phyloP scores from a whole-genome alignment of 2,888 invertebrate genomes.

The Eilema caniola region DNA sequence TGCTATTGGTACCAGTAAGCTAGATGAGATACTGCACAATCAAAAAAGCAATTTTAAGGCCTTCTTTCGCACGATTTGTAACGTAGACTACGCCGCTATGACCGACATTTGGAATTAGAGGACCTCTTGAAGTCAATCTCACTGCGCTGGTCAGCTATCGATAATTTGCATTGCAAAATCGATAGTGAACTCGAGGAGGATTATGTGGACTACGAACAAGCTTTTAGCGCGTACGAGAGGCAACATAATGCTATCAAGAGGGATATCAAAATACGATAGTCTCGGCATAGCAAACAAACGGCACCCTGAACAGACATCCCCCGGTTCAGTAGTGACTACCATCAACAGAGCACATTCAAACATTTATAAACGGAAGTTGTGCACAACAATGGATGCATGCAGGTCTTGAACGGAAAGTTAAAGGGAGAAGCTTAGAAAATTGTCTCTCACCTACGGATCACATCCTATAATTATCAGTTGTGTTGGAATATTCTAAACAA shows the following conservation, averaged over 20 bases:
- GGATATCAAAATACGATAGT: conserved; percentile 14
- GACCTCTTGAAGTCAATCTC: conserved; percentile 5
- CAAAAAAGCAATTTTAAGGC: conserved; percentile 19
- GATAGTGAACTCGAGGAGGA: conserved; percentile 14
- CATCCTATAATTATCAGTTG: not conserved
- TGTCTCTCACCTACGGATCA: not conserved
- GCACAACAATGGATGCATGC: conserved; percentile 1
- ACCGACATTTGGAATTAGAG: conserved; percentile 21
- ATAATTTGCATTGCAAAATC: conserved; percentile 12
- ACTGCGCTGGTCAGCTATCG: conserved; percentile 13
- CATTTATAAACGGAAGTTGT: not conserved
- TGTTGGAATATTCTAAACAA: conserved; percentile 6
- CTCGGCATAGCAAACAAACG: conserved; percentile 13
- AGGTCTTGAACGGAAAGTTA: not conserved
- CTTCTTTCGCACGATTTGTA: conserved; percentile 14
- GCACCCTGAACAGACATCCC: conserved; percentile 1
- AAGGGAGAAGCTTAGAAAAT: conserved; percentile 9
- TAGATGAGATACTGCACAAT: conserved; percentile 14
- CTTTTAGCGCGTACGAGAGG: conserved; percentile 1
- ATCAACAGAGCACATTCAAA: not conserved
- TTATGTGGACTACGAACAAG: conserved; percentile 2
- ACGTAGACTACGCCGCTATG: not conserved
- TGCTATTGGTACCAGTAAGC: not conserved
- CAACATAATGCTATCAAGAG: conserved; percentile 13
- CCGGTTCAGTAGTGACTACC: not conserved